Evolutionary conservation across 2,888 invertebrate species (phyloP).

Genomic region (Miltochrista miniata): DNA sequence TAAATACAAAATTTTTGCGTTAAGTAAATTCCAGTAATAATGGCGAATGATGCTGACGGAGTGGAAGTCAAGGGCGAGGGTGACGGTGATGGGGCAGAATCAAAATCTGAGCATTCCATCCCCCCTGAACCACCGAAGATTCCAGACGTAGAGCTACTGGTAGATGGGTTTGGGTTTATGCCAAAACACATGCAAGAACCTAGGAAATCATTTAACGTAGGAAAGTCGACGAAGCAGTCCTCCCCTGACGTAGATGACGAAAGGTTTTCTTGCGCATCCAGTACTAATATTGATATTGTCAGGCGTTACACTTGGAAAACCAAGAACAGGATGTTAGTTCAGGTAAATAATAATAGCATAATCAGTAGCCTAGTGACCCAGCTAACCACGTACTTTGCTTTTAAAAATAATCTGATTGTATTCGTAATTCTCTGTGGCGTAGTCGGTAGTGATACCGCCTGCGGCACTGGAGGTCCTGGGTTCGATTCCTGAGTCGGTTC

Average conservation of each 20-base stretch:
- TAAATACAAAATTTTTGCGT: slow-evolving; percentile 14
- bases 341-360: slow-evolving; percentile 49
- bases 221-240: neutral
- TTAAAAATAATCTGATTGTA: too few relatives aligned
- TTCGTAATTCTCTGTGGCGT: too few relatives aligned
- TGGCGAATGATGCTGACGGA: neutral
- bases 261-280: slow-evolving; percentile 64
- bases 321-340: slow-evolving; percentile 85
- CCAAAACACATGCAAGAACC: slow-evolving; percentile 29
- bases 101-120: slow-evolving; percentile 24
- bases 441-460: too few relatives aligned
- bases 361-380: too few relatives aligned
- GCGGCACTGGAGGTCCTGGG: too few relatives aligned
- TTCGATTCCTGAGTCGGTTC: too few relatives aligned
- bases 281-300: slow-evolving; percentile 73
- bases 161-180: slow-evolving; percentile 81
- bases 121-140: slow-evolving; percentile 49
- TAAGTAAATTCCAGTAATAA: slow-evolving; percentile 43
- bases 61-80: slow-evolving; percentile 29
- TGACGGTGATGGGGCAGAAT: slow-evolving; percentile 51
- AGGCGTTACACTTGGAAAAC: slow-evolving; percentile 87
- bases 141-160: slow-evolving; percentile 68
- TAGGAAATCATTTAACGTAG: neutral
- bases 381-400: too few relatives aligned
- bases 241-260: slow-evolving; percentile 21